These are phyloP conservation scores for Aphodius sticticus DNA, from an alignment of 2,888 invertebrate genomes.

Conservation along the genomic window DNA sequence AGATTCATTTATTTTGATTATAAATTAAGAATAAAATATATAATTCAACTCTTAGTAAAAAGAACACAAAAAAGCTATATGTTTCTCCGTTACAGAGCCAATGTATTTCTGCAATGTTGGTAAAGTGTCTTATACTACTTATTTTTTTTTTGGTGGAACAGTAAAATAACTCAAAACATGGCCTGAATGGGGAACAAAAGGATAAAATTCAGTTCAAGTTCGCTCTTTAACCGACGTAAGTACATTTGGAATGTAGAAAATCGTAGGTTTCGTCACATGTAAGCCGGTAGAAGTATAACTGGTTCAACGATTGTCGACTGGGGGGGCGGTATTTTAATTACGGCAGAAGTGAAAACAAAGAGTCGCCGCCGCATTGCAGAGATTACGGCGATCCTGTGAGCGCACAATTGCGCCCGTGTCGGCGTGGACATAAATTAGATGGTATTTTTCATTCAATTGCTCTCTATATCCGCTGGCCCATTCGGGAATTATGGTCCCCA, in stretches of 20 bases:
- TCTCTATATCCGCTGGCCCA: constrained; percentile 46
- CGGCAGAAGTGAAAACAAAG: not conserved
- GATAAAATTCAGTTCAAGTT: too few species aligned
- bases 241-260: not conserved
- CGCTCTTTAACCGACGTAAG: too few species aligned
- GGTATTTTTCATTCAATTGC: constrained; percentile 35
- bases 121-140: too few species aligned
- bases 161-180: too few species aligned
- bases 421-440: constrained; percentile 21
- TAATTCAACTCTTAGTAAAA: too few species aligned
- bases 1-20: too few species aligned
- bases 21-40: too few species aligned
- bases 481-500: constrained; percentile 57
- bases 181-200: too few species aligned
- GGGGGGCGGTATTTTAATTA: not conserved
- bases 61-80: too few species aligned
- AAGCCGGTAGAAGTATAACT: not conserved
- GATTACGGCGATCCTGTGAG: not conserved
- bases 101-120: too few species aligned
- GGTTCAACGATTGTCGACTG: not conserved
- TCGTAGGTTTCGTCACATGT: not conserved
- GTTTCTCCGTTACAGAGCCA: too few species aligned
- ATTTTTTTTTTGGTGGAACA: too few species aligned
- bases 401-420: not conserved
- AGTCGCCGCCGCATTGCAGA: not conserved